phyloP scores from a whole-genome alignment of 2,888 invertebrate genomes.

The Synergus gifuensis region DNA sequence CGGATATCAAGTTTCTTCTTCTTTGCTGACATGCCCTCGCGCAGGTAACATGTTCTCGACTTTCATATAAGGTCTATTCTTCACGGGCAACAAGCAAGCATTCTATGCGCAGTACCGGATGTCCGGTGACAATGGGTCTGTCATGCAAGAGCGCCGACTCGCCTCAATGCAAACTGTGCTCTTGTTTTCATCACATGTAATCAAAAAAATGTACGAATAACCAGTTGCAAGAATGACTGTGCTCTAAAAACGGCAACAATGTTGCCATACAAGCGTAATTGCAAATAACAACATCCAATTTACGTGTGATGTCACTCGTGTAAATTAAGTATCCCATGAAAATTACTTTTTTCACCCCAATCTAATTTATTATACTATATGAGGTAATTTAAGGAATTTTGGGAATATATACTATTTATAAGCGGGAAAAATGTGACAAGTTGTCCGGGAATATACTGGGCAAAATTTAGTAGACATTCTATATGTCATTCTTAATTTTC shows the following conservation, averaged over 20 bases:
- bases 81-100: constrained; percentile 52
- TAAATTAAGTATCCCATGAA: background rate
- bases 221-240: background rate
- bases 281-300: background rate
- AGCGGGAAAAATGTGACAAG: no score
- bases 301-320: background rate
- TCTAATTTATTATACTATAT: background rate
- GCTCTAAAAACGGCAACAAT: background rate
- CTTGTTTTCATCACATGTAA: constrained; percentile 20
- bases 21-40: constrained; percentile 32
- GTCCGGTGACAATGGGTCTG: constrained; percentile 55
- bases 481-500: background rate
- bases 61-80: constrained; percentile 55
- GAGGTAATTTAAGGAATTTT: no score
- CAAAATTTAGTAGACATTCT: no score
- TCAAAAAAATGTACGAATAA: background rate
- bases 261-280: background rate
- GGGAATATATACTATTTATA: no score
- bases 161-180: constrained; percentile 45
- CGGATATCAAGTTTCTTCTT: constrained; percentile 38
- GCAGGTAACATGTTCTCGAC: constrained; percentile 49
- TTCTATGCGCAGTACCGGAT: constrained; percentile 52
- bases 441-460: no score
- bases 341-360: background rate
- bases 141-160: constrained; percentile 50